These are phyloP conservation scores for Drosophila repletoides DNA, from an alignment of 1,140 invertebrate species.

Conservation along the genomic window DNA sequence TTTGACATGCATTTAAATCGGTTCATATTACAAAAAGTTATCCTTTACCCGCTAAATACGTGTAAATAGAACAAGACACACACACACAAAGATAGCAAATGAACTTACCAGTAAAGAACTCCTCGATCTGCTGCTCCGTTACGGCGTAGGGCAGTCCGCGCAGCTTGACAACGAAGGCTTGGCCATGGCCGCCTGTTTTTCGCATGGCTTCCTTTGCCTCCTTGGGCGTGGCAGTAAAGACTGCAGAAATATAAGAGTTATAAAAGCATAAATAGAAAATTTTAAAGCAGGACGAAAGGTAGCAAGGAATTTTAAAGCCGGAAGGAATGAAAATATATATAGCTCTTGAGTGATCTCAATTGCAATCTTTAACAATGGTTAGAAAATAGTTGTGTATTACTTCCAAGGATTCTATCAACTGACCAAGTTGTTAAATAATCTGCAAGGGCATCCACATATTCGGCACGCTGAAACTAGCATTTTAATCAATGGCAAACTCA, in stretches of 20 bases:
- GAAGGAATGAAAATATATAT: no score
- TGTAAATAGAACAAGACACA: constrained; percentile 1
- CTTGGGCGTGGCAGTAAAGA: constrained; percentile 73
- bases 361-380: no score
- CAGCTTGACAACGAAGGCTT: constrained; percentile 75
- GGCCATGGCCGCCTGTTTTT: constrained; percentile 68
- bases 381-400: no score
- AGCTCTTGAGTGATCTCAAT: no score
- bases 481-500: no score
- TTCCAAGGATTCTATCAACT: no score
- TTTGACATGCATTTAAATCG: constrained; percentile 22
- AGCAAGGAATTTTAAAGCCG: no score
- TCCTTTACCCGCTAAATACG: constrained; percentile 10
- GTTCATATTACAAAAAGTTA: constrained; percentile 6
- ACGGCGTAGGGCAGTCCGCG: constrained; percentile 78
- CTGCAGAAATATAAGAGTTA: constrained; percentile 23
- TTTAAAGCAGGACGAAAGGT: no score
- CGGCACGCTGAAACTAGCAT: no score
- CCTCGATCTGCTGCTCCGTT: constrained; percentile 76
- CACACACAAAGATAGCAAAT: not conserved
- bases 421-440: no score
- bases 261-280: not conserved
- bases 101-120: constrained; percentile 79
- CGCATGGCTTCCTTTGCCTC: constrained; percentile 79
- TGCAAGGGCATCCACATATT: no score